Base-by-base conservation (phyloP, 30 jellyfish, hydroid and myxozoan genomes). In the Aurelia sp. region DNA sequence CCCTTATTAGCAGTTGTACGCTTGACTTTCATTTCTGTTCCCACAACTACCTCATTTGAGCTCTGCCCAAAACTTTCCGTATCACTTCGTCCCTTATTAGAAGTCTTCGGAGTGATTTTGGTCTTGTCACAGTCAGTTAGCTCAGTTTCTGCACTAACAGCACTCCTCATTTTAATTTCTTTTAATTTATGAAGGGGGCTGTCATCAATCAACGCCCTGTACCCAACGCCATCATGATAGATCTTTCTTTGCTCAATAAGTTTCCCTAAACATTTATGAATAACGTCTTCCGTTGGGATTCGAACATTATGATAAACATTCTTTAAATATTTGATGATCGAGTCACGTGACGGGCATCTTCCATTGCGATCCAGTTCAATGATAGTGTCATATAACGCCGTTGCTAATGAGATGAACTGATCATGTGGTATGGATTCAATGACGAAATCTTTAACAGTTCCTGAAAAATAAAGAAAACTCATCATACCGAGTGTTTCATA, bases 211-310 rank as follows among this genome's bases (percentile, higher is more conserved):
- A 86, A 66, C 4, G 96, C 97, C 33, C 89, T 51, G 64, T 93
- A 93, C 4, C 98, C 98, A 5, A 92, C 85, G 59, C 96, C 98
- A 74, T 93, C 91, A 22, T 87, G 96, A 62, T 85, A 87, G 21
- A 87, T 80, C 44, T 88, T 77, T 59, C 96, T 60, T 27, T 88
- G 84, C 63, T 89, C 81, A 23, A 93, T 76, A 50, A 93, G 91
- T 62, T 62, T 81, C 9, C 96, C 91, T 59, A 92, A 59, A 78
- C 98, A 92, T 18, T 70, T 88, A 41, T 86, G 97, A 52, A 92
- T 87, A 16, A 74, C 76, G 13, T 75, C 90, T 50, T 63, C 80
- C 6, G 87, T 71, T 6, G 98, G 98, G 20, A 85, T 71, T 40
- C 75, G 75, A 22, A 92, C 89, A 47, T 86, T 90, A 33, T 93